These are phyloP conservation scores for Lasioglossum albipes DNA, from an alignment of 1,140 invertebrate species.

Conservation along the genomic window DNA sequence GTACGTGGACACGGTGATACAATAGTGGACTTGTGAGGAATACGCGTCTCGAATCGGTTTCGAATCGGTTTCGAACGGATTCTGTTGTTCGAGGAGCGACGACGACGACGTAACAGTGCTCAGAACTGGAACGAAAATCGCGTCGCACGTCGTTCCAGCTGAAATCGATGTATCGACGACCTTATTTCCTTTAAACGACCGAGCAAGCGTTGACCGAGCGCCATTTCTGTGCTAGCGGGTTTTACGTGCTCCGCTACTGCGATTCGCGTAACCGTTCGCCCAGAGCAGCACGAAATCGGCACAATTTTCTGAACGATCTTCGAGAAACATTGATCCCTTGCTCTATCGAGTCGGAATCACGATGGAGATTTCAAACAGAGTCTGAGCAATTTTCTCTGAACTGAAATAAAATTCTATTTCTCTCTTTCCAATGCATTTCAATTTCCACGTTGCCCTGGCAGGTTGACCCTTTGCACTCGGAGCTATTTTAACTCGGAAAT, in stretches of 20 bases:
- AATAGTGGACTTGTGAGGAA: background rate
- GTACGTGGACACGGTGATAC: background rate
- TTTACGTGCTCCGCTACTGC: conserved; percentile 54
- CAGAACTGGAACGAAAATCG: conserved; percentile 38
- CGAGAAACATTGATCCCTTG: no score
- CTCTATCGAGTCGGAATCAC: no score
- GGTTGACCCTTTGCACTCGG: no score
- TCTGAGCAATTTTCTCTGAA: no score
- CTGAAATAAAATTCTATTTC: no score
- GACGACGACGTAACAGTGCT: background rate
- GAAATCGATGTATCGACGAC: conserved; percentile 63
- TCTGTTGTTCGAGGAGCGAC: background rate
- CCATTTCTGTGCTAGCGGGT: conserved; percentile 59
- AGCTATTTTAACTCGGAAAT: no score
- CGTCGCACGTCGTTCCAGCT: conserved; percentile 42
- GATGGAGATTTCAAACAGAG: no score
- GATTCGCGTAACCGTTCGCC: conserved; percentile 50
- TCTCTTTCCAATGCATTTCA: no score
- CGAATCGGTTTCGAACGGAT: background rate
- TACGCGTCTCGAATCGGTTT: background rate
- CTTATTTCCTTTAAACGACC: conserved; percentile 63
- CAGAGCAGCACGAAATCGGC: conserved; percentile 31
- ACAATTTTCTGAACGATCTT: conserved; percentile 3
- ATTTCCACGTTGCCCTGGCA: no score
- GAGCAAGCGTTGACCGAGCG: conserved; percentile 53